phyloP scores from a whole-genome alignment of 2,888 invertebrate species.

The Phytoseiulus persimilis region DNA sequence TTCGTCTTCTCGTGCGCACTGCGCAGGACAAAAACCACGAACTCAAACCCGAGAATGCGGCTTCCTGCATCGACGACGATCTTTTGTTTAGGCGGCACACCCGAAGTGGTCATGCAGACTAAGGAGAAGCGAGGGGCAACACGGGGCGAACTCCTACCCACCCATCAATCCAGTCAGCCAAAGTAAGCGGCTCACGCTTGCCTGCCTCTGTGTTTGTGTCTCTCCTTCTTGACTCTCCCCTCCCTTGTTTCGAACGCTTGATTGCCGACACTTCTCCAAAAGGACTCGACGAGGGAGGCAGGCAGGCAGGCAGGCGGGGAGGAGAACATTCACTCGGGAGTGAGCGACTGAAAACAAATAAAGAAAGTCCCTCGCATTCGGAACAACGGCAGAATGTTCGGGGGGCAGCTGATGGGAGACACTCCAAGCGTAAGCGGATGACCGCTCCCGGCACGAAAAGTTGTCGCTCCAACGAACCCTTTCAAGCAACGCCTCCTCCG shows the following conservation, averaged over 20 bases:
- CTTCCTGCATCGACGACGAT: not conserved
- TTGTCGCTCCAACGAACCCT: not conserved
- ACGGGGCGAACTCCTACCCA: not conserved
- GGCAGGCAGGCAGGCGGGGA: no score
- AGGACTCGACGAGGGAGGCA: not conserved
- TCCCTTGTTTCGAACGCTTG: conserved; percentile 5
- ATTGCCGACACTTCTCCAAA: not conserved
- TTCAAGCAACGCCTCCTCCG: not conserved
- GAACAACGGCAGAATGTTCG: not conserved
- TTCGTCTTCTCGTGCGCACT: not conserved
- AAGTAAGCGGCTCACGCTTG: not conserved
- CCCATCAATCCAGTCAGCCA: not conserved
- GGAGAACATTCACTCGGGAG: not conserved
- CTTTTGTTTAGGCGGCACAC: not conserved
- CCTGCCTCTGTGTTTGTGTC: not conserved
- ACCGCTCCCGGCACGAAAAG: not conserved
- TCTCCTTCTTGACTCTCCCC: not conserved
- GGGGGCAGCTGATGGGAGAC: not conserved
- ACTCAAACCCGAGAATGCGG: not conserved
- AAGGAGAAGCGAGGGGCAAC: not conserved
- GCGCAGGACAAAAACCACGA: not conserved
- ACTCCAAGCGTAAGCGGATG: not conserved
- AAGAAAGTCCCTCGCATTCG: not conserved
- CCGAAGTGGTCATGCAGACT: not conserved
- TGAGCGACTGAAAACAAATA: not conserved